A percentile compares a stretch with the other conserved stretches of the same genome.
phyloP scores from a whole-genome alignment of 2,113 vertebrate genomes.

The Lamprotornis superbus region DNA sequence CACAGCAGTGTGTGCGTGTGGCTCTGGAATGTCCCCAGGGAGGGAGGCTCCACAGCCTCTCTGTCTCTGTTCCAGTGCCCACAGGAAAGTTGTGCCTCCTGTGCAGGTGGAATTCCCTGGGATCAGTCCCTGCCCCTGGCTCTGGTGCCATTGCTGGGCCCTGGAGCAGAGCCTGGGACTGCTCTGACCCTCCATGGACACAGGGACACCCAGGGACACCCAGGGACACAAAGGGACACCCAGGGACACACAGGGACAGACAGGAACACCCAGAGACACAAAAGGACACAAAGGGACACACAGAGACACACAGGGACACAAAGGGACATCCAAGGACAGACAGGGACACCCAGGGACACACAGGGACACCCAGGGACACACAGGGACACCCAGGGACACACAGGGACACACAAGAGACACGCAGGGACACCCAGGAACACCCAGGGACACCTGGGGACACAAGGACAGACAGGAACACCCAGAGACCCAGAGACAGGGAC shows the following conservation, averaged over 20 bases:
- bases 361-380: background rate
- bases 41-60: background rate
- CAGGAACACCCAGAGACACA: too few species aligned
- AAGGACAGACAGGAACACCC: too few species aligned
- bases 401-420: background rate
- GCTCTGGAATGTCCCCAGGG: background rate
- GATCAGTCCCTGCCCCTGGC: background rate
- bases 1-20: background rate
- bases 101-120: background rate
- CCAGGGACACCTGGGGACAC: too few species aligned
- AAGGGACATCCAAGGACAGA: background rate
- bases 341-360: too few species aligned
- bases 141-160: background rate
- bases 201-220: background rate
- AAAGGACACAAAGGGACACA: accelerated
- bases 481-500: background rate
- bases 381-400: background rate
- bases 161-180: background rate
- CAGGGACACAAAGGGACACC: background rate
- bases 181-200: background rate
- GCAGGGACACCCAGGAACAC: background rate
- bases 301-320: background rate
- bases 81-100: background rate
- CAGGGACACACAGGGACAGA: background rate
- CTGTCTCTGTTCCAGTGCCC: background rate